A percentile compares a stretch with the other conserved stretches of the same genome.
phyloP scores from a whole-genome alignment of 1,140 invertebrate genomes.

The Drosophila tani region DNA sequence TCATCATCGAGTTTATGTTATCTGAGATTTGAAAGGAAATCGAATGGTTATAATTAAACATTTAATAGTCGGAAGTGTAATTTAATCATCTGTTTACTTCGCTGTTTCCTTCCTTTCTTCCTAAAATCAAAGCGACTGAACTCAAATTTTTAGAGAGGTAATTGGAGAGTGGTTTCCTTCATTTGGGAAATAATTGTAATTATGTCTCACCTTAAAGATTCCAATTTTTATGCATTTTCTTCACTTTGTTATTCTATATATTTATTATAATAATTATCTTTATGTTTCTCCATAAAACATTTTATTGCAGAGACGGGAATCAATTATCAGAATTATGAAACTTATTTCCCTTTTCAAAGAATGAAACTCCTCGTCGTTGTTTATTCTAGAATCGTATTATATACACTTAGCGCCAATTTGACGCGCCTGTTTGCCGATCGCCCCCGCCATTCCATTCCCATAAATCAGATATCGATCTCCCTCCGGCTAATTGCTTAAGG shows the following conservation, averaged over 20 bases:
- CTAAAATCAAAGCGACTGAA: neutral
- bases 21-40: neutral
- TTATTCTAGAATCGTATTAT: conserved; percentile 19
- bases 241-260: neutral
- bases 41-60: conserved; percentile 3
- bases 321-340: neutral
- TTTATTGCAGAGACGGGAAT: neutral
- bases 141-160: neutral
- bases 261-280: neutral
- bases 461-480: conserved; percentile 37
- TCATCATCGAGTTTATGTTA: neutral
- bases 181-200: neutral
- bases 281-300: neutral
- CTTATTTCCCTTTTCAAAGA: conserved; percentile 19
- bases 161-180: neutral
- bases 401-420: conserved; percentile 27
- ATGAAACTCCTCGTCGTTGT: conserved; percentile 3
- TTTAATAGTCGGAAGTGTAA: conserved; percentile 10
- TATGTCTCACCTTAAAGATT: neutral
- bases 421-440: conserved; percentile 1
- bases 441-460: conserved; percentile 29
- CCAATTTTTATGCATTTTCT: too few species aligned
- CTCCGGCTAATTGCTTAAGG: conserved; percentile 31
- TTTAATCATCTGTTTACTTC: conserved; percentile 9
- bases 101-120: conserved; percentile 7